These are phyloP conservation scores for Neodiprion virginianus DNA, from an alignment of 1,140 invertebrate genomes.

Conservation along the genomic window DNA sequence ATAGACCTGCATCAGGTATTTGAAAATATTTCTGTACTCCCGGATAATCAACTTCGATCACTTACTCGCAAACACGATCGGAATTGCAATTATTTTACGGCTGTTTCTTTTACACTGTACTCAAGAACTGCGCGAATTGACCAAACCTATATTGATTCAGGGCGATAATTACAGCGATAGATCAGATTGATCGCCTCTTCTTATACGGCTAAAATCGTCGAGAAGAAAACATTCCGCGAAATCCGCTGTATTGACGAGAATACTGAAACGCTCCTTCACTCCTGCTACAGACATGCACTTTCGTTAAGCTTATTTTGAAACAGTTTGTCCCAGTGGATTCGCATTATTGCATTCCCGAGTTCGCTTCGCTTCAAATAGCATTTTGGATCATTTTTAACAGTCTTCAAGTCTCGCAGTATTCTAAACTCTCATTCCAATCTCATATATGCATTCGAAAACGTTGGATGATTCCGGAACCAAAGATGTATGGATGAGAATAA, in stretches of 20 bases:
- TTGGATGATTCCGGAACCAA: too few relatives aligned
- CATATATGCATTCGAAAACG: too few relatives aligned
- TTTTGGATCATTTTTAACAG: too few relatives aligned
- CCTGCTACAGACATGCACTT: not conserved
- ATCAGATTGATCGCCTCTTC: slow-evolving; percentile 1
- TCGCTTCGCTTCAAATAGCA: too few relatives aligned
- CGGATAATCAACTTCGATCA: not conserved
- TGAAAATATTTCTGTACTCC: slow-evolving; percentile 2
- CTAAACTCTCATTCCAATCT: too few relatives aligned
- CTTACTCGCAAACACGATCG: not conserved
- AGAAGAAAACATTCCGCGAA: not conserved
- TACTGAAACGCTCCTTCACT: not conserved
- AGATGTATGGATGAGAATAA: too few relatives aligned
- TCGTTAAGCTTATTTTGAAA: not conserved
- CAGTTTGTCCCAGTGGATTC: too few relatives aligned
- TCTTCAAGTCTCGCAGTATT: too few relatives aligned
- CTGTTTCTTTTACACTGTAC: too few relatives aligned
- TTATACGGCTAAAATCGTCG: not conserved
- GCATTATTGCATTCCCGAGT: too few relatives aligned
- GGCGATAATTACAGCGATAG: not conserved
- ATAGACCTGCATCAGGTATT: not conserved
- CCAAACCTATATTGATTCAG: not conserved
- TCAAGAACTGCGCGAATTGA: not conserved
- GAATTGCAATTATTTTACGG: not conserved
- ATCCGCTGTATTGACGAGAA: not conserved